These are phyloP conservation scores for Xiphias gladius DNA, from an alignment of 2,113 vertebrate genomes.

Conservation along the genomic window DNA sequence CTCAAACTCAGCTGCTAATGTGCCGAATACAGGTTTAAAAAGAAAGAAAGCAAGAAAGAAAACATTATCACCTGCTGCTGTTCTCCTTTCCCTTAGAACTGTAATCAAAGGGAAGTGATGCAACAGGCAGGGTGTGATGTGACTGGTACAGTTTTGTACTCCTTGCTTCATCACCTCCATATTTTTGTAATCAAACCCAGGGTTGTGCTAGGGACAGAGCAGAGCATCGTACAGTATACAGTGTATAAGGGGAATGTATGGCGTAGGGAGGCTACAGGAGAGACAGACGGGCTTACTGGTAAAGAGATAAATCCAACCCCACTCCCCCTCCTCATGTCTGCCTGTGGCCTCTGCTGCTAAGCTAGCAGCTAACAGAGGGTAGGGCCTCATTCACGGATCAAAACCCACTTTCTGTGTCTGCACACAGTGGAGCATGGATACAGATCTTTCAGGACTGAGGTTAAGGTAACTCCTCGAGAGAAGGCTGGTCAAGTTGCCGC, in stretches of 20 bases:
- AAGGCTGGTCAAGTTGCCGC: slow-evolving; percentile 13
- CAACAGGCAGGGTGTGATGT: slow-evolving; percentile 64
- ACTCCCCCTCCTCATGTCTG: slow-evolving; percentile 44
- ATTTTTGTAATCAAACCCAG: slow-evolving; percentile 80
- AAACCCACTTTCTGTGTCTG: slow-evolving; percentile 36
- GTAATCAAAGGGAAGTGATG: slow-evolving; percentile 79
- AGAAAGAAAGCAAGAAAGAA: slow-evolving; percentile 55
- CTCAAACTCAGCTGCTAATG: slow-evolving; percentile 93
- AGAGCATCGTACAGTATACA: slow-evolving; percentile 66
- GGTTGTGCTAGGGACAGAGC: slow-evolving; percentile 68
- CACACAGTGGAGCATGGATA: slow-evolving; percentile 36
- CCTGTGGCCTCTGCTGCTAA: slow-evolving; percentile 55
- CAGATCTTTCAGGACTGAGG: slow-evolving; percentile 53
- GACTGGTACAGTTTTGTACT: slow-evolving; percentile 80
- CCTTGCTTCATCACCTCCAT: slow-evolving; percentile 83
- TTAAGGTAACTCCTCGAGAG: slow-evolving; percentile 44
- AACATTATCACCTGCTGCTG: slow-evolving; percentile 56
- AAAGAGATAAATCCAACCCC: slow-evolving; percentile 54
- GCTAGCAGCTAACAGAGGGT: slow-evolving; percentile 51
- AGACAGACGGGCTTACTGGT: slow-evolving; percentile 35
- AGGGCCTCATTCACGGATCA: slow-evolving; percentile 41
- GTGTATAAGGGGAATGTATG: slow-evolving; percentile 76
- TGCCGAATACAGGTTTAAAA: slow-evolving; percentile 75
- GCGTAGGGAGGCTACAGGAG: slow-evolving; percentile 55
- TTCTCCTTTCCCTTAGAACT: slow-evolving; percentile 75